Percentiles rank a stretch among this genome's conserved stretches.
These are phyloP conservation scores for Holacanthus passer DNA, from an alignment of 2,113 vertebrate genomes.

Conservation along the genomic window DNA sequence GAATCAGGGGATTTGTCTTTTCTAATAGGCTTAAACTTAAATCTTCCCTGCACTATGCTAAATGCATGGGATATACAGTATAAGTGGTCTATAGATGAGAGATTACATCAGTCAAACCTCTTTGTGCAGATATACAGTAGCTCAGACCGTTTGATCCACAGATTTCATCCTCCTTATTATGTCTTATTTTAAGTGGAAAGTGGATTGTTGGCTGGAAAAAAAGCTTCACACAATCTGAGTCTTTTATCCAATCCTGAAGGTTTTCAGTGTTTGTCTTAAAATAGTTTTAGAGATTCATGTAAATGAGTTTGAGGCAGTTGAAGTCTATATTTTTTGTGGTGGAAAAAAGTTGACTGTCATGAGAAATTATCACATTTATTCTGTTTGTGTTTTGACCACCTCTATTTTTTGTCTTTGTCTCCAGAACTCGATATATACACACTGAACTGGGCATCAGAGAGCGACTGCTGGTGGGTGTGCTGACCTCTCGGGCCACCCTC, in stretches of 20 bases:
- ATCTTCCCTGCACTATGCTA: neutral
- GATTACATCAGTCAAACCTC: conserved; percentile 3
- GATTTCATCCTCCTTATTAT: neutral
- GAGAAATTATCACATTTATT: neutral
- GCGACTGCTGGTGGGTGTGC: conserved; percentile 91
- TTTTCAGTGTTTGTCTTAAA: too few relatives aligned
- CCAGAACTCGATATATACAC: conserved; percentile 96
- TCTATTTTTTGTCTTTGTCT: conserved; percentile 7
- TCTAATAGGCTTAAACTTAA: conserved; percentile 33
- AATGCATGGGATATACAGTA: neutral
- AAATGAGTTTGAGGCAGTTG: neutral
- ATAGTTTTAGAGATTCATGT: neutral
- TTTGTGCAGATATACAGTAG: neutral
- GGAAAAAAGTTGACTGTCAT: neutral
- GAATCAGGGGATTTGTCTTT: neutral
- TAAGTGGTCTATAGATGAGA: neutral
- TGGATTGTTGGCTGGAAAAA: neutral
- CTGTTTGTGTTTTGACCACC: neutral
- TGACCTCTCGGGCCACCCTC: conserved; percentile 92
- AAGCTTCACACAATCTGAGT: neutral
- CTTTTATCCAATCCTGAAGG: neutral
- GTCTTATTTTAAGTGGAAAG: neutral
- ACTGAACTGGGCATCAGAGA: conserved; percentile 97
- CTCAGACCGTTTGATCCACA: neutral
- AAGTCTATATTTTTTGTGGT: neutral